Percentiles rank a stretch among this genome's conserved stretches.
Evolutionary conservation across 2,113 vertebrate species (phyloP).

Genomic region (Tiliqua scincoides): DNA sequence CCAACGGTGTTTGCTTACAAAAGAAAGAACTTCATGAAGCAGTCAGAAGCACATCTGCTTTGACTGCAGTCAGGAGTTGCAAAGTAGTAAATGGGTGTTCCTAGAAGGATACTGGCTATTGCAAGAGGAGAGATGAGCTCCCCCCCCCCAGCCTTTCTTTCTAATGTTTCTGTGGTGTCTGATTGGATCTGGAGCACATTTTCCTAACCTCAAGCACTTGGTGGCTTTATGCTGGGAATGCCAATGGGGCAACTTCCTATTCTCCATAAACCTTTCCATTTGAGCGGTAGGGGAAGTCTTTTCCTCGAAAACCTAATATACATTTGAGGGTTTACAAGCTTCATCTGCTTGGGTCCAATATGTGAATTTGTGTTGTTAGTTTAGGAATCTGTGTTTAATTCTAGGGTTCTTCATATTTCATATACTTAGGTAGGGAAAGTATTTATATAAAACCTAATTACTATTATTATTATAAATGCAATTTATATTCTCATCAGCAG

Average conservation of each 20-base stretch:
- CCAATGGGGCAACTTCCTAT: background rate
- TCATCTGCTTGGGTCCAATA: background rate
- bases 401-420: background rate
- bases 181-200: background rate
- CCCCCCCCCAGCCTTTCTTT: background rate
- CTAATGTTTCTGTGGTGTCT: background rate
- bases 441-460: no score
- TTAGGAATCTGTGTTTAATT: background rate
- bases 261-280: background rate
- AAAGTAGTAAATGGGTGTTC: background rate
- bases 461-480: no score
- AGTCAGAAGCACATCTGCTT: background rate
- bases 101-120: background rate
- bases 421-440: background rate
- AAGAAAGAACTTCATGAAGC: background rate
- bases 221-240: background rate
- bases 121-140: background rate
- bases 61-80: background rate
- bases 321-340: background rate
- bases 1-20: background rate
- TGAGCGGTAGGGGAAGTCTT: no score
- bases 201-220: background rate
- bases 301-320: background rate
- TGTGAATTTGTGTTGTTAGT: background rate
- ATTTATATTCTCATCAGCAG: background rate